Evolutionary conservation across 2,888 invertebrate species (phyloP), one percentile per base, ranked within the genome.

Genomic region (Deroplatys truncata): DNA sequence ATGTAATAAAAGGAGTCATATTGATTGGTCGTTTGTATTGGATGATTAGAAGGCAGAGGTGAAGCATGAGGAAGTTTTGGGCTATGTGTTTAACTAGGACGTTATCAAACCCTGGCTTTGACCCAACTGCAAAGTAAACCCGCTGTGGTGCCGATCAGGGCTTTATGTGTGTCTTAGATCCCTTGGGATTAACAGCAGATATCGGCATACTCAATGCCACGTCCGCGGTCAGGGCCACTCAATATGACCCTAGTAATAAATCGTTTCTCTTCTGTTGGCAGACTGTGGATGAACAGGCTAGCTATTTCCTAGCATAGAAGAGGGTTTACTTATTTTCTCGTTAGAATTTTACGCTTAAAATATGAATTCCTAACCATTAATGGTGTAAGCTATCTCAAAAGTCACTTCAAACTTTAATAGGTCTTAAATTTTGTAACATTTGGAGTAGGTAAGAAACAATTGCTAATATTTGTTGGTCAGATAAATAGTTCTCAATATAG

Each of bases 81-180:
- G 56, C 56, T 72, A 16, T 43, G 20, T 72, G 56, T 72, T 72
- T 72, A 72, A 72, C 56, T 72, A 72, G 56, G 56, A 72, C 56
- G 16, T 72, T 72, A 20, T 72, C 56, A 72, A 72, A 72, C 56
- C 20, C 56, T 72, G 56, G 56, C 56, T 72, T 72, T 72, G 56
- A 72, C 56, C 56, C 56, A 43, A 72, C 56, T 72, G 56, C 56
- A 72, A 72, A 72, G 56, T 72, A 72, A 72, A 72, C 56, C 56
- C 56, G 56, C 56, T 43, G 43, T 43, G 43, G 43, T 43, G 43
- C 43, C 43, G 43, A 43, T 72, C 56, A 72, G 56, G 20, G 28
- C 82, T 82, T 31, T 20, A 87, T 87, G 82, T 87, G 82, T 87
- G 82, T 87, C 29, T 87, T 31, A 87, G 87, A 87, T 85, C 87